A percentile compares a stretch with the other conserved stretches of the same genome.
These are phyloP conservation scores for Valencia hispanica DNA, from an alignment of 2,797 vertebrate genomes.

Conservation along the genomic window DNA sequence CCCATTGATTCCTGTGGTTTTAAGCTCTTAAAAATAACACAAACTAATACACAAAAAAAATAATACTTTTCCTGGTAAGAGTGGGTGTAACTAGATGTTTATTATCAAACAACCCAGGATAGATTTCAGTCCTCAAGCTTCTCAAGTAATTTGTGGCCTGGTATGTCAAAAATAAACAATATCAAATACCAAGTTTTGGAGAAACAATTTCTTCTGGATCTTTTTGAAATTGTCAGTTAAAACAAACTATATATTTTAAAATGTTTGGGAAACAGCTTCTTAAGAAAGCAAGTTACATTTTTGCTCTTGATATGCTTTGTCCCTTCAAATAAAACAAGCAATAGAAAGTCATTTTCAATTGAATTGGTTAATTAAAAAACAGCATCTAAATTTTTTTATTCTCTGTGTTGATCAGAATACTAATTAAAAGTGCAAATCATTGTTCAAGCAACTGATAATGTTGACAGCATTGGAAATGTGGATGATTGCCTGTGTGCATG, in stretches of 20 bases:
- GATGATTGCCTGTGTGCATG: constrained; percentile 23
- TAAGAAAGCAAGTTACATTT: constrained; percentile 51
- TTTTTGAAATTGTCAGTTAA: constrained; percentile 39
- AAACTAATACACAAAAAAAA: not conserved
- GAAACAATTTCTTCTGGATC: constrained; percentile 8
- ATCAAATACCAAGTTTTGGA: constrained; percentile 4
- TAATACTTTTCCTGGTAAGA: not conserved
- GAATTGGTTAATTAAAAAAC: constrained; percentile 84
- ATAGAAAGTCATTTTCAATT: constrained; percentile 75
- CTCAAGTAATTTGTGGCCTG: not conserved
- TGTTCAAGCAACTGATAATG: constrained; percentile 63
- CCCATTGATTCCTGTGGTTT: not conserved
- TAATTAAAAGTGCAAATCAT: constrained; percentile 71
- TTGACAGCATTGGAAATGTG: constrained; percentile 33
- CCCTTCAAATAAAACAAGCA: constrained; percentile 71
- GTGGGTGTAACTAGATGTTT: not conserved
- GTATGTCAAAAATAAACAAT: not conserved
- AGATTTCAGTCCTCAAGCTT: not conserved
- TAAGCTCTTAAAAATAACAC: not conserved
- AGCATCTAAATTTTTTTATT: constrained; percentile 64
- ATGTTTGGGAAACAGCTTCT: constrained; percentile 4
- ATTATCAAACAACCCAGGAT: not conserved
- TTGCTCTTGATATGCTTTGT: constrained; percentile 52
- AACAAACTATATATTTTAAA: constrained; percentile 8
- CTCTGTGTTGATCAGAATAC: constrained; percentile 69